A percentile compares a stretch with the other conserved stretches of the same genome.
Conservation (phyloP, 1,140 invertebrate species). For the Microplitis mediator region DNA sequence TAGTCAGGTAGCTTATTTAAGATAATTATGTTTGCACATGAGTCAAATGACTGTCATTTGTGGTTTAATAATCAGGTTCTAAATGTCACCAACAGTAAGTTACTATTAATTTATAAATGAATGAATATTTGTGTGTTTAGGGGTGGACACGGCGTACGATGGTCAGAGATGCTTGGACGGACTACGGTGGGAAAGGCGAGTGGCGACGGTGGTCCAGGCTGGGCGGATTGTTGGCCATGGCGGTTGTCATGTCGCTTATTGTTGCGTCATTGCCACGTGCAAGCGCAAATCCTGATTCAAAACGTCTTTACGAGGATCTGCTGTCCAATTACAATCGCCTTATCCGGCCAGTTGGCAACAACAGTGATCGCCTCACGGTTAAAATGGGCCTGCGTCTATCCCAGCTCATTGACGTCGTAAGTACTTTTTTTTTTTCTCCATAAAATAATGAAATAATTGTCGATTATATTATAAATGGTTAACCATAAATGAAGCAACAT, state of each 20-base stretch:
- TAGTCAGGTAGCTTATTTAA: no score
- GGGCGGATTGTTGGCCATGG: slow-evolving; percentile 63
- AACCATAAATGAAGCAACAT: no score
- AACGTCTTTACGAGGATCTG: slow-evolving; percentile 92
- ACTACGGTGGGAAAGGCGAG: slow-evolving; percentile 64
- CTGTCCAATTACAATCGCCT: slow-evolving; percentile 97
- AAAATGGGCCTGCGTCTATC: slow-evolving; percentile 95
- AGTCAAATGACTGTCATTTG: neutral
- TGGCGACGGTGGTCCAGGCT: slow-evolving; percentile 72
- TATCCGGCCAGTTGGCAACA: slow-evolving; percentile 95
- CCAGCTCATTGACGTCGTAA: slow-evolving; percentile 98
- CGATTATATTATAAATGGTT: no score
- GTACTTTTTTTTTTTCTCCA: slow-evolving; percentile 54
- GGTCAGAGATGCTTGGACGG: slow-evolving; percentile 65
- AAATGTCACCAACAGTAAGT: neutral
- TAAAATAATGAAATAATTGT: no score
- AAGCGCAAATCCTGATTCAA: slow-evolving; percentile 85
- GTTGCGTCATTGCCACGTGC: slow-evolving; percentile 55
- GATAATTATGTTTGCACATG: no score
- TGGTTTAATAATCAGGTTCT: neutral
- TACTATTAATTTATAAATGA: neutral
- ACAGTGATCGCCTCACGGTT: slow-evolving; percentile 93
- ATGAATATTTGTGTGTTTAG: slow-evolving; percentile 59
- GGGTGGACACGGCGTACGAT: slow-evolving; percentile 83
- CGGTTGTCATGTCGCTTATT: slow-evolving; percentile 69